Percentiles rank a stretch among this genome's conserved stretches.
These are phyloP conservation scores for Leistus spinibarbis DNA, from an alignment of 2,888 invertebrate species.

Conservation along the genomic window DNA sequence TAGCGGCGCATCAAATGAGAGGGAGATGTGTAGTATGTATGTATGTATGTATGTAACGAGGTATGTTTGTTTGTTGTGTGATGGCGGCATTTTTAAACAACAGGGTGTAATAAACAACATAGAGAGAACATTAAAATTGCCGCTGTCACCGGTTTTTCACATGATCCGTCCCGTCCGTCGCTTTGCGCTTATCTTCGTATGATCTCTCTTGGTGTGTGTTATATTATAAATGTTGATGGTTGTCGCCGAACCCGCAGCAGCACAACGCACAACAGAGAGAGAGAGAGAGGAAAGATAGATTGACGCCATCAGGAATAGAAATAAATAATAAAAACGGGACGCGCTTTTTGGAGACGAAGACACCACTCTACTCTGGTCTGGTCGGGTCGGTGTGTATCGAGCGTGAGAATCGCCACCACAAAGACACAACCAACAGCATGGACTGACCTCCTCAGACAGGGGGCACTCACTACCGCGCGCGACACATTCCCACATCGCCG, in stretches of 20 bases:
- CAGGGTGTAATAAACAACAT: slow-evolving; percentile 28
- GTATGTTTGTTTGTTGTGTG: background rate
- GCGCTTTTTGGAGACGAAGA: slow-evolving; percentile 18
- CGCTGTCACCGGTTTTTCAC: slow-evolving; percentile 26
- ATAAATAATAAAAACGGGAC: slow-evolving; percentile 21
- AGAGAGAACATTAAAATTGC: slow-evolving; percentile 31
- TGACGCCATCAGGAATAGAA: slow-evolving; percentile 4
- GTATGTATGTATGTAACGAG: background rate
- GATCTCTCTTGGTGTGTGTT: background rate
- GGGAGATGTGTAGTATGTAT: background rate
- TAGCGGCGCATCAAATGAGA: background rate
- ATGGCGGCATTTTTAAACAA: slow-evolving; percentile 7
- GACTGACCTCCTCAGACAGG: slow-evolving; percentile 23
- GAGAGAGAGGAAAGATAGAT: background rate
- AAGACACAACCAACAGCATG: background rate
- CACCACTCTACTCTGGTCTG: background rate
- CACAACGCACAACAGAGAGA: background rate
- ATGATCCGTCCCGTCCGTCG: slow-evolving; percentile 6
- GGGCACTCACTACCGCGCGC: slow-evolving; percentile 14
- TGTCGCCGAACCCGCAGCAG: background rate
- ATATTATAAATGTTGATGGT: background rate
- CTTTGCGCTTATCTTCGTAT: background rate
- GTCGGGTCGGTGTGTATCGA: background rate
- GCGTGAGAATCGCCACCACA: slow-evolving; percentile 26
- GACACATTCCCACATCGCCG: slow-evolving; percentile 32